Conservation (phyloP, 2,888 invertebrate species). For the Spilarctia lutea region DNA sequence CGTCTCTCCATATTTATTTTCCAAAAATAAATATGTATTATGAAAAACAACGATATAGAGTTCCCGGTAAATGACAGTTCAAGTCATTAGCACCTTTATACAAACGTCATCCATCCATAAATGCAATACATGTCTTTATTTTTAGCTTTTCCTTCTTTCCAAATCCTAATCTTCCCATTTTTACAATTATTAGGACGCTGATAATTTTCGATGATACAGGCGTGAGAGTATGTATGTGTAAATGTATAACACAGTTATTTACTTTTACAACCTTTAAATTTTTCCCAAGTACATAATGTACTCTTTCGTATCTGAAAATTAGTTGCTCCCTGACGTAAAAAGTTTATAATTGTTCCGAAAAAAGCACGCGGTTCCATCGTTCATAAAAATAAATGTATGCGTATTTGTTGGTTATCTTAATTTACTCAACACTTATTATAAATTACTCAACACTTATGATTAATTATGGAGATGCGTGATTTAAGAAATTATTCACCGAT, state of each 20-base stretch:
- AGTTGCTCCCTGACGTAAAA: constrained; percentile 33
- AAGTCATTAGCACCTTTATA: too few relatives aligned
- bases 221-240: background rate
- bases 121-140: too few relatives aligned
- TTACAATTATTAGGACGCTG: too few relatives aligned
- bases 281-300: constrained; percentile 32
- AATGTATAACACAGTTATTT: background rate
- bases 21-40: too few relatives aligned
- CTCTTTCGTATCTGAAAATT: constrained; percentile 37
- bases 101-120: too few relatives aligned
- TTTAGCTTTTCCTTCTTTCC: too few relatives aligned
- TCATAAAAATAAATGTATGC: constrained; percentile 45
- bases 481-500: background rate
- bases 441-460: too few relatives aligned
- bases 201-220: background rate
- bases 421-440: too few relatives aligned
- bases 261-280: constrained; percentile 22
- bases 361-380: constrained; percentile 48
- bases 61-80: too few relatives aligned
- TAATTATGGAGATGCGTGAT: background rate
- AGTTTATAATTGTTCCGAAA: constrained; percentile 27
- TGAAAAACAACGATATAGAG: too few relatives aligned
- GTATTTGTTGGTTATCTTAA: constrained; percentile 45
- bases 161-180: too few relatives aligned
- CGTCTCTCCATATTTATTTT: too few relatives aligned